phyloP scores from a whole-genome alignment of 2,888 invertebrate genomes.

The Kuschelorhynchus macadamiae region DNA sequence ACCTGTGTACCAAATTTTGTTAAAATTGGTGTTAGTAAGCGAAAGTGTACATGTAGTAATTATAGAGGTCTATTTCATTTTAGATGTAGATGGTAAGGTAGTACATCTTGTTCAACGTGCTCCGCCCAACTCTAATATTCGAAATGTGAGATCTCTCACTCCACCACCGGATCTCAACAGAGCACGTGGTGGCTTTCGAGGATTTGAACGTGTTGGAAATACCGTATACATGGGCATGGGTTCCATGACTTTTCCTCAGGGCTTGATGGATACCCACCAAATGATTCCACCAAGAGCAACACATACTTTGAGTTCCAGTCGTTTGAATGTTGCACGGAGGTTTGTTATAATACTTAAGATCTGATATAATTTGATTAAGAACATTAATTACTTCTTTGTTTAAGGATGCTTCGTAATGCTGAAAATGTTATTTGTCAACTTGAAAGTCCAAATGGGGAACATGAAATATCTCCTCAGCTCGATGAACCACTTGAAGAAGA shows the following conservation, averaged over 20 bases:
- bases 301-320: conserved; percentile 70
- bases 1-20: no score
- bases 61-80: conserved; percentile 16
- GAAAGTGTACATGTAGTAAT: no score
- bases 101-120: conserved; percentile 92
- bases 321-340: conserved; percentile 70
- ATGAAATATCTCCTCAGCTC: conserved; percentile 52
- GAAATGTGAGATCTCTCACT: conserved; percentile 56
- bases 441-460: conserved; percentile 64
- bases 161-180: conserved; percentile 45
- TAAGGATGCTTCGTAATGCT: conserved; percentile 70
- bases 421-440: conserved; percentile 68
- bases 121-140: conserved; percentile 73
- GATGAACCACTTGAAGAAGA: conserved; percentile 65
- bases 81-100: conserved; percentile 92
- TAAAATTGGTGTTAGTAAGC: no score
- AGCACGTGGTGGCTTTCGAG: conserved; percentile 54
- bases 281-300: conserved; percentile 70
- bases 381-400: conserved; percentile 27
- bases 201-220: conserved; percentile 66
- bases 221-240: conserved; percentile 74
- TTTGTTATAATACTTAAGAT: no score
- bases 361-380: background rate
- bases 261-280: conserved; percentile 67
- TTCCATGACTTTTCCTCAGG: conserved; percentile 72